phyloP scores from a whole-genome alignment of 1,140 invertebrate species.

The Oncopeltus fasciatus region DNA sequence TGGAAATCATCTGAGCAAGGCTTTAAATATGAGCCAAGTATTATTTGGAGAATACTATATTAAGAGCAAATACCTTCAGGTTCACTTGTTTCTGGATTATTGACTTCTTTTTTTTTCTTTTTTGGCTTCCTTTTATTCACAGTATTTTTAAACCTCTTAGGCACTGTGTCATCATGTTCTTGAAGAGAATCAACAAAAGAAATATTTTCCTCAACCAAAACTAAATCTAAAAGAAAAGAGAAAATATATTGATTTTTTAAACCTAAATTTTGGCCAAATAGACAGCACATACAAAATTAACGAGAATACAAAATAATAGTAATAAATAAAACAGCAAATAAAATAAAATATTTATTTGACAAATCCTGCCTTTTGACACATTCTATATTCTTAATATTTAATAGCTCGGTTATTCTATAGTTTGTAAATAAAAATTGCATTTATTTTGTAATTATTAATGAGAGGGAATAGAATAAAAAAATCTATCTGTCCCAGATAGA shows the following conservation, averaged over 20 bases:
- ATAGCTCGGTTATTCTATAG: too few species aligned
- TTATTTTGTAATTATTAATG: too few species aligned
- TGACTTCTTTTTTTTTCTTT: conserved; percentile 27
- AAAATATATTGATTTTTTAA: neutral
- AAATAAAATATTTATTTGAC: neutral
- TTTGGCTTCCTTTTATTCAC: conserved; percentile 25
- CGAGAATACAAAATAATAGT: neutral
- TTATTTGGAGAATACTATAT: neutral
- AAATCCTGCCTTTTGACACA: too few species aligned
- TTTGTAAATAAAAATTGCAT: too few species aligned
- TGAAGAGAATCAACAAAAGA: conserved; percentile 21
- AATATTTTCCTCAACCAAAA: conserved; percentile 18
- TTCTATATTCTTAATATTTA: too few species aligned
- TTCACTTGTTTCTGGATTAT: conserved; percentile 16
- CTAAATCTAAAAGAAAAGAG: neutral
- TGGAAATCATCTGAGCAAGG: too few species aligned
- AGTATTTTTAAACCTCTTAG: conserved; percentile 11
- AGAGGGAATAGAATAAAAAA: too few species aligned
- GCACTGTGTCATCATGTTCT: conserved; percentile 21
- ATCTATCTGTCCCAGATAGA: too few species aligned
- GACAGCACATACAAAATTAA: neutral
- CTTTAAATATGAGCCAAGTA: too few species aligned
- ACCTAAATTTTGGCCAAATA: too few species aligned
- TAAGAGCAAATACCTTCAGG: neutral
- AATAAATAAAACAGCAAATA: neutral